These are phyloP conservation scores for Chaetodon trifascialis DNA, from an alignment of 2,113 vertebrate genomes.

Conservation along the genomic window DNA sequence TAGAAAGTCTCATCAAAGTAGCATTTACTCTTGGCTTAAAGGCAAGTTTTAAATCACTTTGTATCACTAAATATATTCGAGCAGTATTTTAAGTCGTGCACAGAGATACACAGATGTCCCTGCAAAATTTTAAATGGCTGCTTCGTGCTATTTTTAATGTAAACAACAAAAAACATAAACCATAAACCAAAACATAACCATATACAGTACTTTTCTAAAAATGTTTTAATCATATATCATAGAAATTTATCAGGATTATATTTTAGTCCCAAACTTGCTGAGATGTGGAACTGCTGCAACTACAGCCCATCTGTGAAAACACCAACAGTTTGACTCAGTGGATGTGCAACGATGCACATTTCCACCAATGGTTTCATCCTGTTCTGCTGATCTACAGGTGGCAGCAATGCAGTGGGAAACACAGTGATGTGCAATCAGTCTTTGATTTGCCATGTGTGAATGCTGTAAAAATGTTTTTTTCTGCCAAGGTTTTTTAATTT, in stretches of 20 bases:
- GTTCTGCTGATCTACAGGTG: not conserved
- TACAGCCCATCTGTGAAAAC: not conserved
- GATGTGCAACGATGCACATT: not conserved
- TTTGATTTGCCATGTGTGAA: too few relatives aligned
- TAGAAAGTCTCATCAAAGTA: conserved; percentile 21
- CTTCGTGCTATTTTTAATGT: conserved; percentile 37
- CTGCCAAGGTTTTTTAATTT: too few relatives aligned
- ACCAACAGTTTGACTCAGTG: not conserved
- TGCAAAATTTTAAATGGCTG: conserved; percentile 22
- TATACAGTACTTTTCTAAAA: conserved; percentile 52
- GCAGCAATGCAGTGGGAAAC: too few relatives aligned
- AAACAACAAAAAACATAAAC: conserved; percentile 25
- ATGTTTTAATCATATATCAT: conserved; percentile 3
- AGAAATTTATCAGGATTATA: conserved; percentile 3
- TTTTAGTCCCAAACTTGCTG: conserved; percentile 2
- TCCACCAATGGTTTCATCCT: not conserved
- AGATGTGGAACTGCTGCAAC: not conserved
- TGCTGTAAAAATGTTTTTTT: too few relatives aligned
- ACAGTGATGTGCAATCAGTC: not conserved
- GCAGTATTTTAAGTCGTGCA: conserved; percentile 49
- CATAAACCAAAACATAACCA: conserved; percentile 26
- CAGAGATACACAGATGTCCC: conserved; percentile 33
- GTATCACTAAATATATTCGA: conserved; percentile 40
- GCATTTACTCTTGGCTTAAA: conserved; percentile 43
- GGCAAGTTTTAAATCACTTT: conserved; percentile 59